Evolutionary conservation across 1,140 invertebrate genomes (phyloP).

Genomic region (Sitodiplosis mosellana): DNA sequence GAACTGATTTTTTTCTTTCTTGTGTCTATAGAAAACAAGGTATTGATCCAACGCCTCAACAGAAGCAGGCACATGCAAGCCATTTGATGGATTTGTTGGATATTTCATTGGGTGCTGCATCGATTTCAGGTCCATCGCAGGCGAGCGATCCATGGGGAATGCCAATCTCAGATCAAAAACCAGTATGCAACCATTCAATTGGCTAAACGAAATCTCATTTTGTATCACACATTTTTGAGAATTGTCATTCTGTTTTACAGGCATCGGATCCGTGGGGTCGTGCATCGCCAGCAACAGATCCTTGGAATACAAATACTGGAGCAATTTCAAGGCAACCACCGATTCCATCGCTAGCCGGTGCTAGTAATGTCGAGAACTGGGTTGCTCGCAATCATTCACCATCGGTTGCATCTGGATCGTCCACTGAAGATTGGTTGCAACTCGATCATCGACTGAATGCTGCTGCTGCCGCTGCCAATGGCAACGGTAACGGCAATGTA

Average conservation of each 20-base stretch:
- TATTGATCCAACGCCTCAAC: not conserved
- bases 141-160: conserved; percentile 53
- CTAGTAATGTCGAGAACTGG: conserved; percentile 6
- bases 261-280: conserved; percentile 37
- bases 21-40: not conserved
- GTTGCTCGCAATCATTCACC: conserved; percentile 20
- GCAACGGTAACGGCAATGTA: conserved; percentile 6
- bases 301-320: conserved; percentile 33
- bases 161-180: conserved; percentile 27
- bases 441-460: too few relatives aligned
- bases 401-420: conserved; percentile 20
- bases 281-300: conserved; percentile 28
- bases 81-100: conserved; percentile 68
- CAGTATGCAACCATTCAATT: conserved; percentile 5
- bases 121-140: conserved; percentile 22
- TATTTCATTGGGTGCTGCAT: conserved; percentile 47
- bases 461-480: conserved; percentile 7
- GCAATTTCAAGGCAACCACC: conserved; percentile 8
- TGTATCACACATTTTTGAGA: not conserved
- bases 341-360: conserved; percentile 5
- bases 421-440: conserved; percentile 22
- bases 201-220: conserved; percentile 1
- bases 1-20: not conserved
- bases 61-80: conserved; percentile 33
- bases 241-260: conserved; percentile 10